These are phyloP conservation scores for Palloptera scutellata DNA, from an alignment of 2,888 invertebrate species.

Conservation along the genomic window DNA sequence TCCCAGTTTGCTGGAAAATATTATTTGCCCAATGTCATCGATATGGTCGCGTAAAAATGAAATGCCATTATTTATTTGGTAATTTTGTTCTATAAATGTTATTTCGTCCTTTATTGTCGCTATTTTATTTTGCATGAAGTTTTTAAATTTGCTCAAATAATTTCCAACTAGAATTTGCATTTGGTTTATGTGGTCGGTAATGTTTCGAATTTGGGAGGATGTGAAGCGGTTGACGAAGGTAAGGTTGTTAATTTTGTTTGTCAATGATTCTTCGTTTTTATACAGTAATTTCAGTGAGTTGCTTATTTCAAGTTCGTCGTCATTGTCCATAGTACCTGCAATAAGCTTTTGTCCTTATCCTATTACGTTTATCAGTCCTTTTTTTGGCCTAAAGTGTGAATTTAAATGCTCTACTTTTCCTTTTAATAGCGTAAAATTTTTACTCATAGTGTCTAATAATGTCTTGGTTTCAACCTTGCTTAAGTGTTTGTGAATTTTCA, in stretches of 20 bases:
- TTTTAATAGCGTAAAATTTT: constrained; percentile 30
- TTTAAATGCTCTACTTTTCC: constrained; percentile 25
- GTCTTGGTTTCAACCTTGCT: constrained; percentile 23
- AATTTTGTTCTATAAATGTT: constrained; percentile 33
- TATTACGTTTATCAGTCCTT: constrained; percentile 33
- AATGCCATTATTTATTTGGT: constrained; percentile 38
- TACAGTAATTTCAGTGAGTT: constrained; percentile 26
- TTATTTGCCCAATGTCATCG: constrained; percentile 27
- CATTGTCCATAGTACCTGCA: constrained; percentile 37
- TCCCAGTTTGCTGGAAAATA: constrained; percentile 30
- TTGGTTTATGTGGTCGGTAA: constrained; percentile 36
- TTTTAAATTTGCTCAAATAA: constrained; percentile 36
- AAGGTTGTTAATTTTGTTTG: constrained; percentile 29
- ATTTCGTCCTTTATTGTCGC: constrained; percentile 38
- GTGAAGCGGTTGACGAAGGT: constrained; percentile 24
- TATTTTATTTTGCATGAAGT: constrained; percentile 30
- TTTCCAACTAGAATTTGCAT: constrained; percentile 35
- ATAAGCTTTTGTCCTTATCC: constrained; percentile 34
- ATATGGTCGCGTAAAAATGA: constrained; percentile 31
- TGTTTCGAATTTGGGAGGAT: constrained; percentile 36
- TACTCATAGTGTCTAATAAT: constrained; percentile 27
- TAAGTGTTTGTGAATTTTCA: too few species aligned
- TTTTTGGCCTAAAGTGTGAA: constrained; percentile 31
- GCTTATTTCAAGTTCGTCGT: constrained; percentile 34
- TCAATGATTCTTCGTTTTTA: constrained; percentile 26